Evolutionary conservation across 2,113 vertebrate genomes (phyloP), one percentile per base, ranked within the genome.

Genomic region (Thryonomys swinderianus): DNA sequence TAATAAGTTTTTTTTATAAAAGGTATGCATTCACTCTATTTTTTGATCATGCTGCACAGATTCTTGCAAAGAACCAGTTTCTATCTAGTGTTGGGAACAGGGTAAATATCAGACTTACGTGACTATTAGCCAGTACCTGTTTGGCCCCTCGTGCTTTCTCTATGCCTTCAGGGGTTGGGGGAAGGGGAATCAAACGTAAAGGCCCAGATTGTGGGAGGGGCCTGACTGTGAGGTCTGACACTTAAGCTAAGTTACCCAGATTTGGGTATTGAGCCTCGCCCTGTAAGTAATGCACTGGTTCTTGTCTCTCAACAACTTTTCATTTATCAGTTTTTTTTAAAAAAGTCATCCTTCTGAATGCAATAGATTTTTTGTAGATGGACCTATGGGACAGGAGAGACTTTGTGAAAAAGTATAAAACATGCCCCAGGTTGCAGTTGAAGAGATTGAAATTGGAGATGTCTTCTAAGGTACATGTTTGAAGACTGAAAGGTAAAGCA

Each of bases 21-120:
- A 76, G 4, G 40, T 73, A 42, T 42, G 42, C 23, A 45, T 74
- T 48, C 25, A 74, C 42, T 30, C 25, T 76, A 48, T 48, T 76
- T 76, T 48, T 48, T 48, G 42, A 48, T 48, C 14, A 17, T 16
- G 25, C 73, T 48, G 9, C 40, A 5, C 21, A 37, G 62, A 45
- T 1, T 16, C 45, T 11, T 51, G 13, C 25, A 55, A 25, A 48
- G 21, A 53, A 12, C 2, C 3, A 37, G 61, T 62, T 3, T 67
- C 7, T 4, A 2, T 40, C 62, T 51, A 3, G 21, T 2, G 7
- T 6, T 82, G 51, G 25, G 73, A 21, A 25, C 30, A 53, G 7
- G 7, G 6, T 13, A 1, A 45, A 3, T 20, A 4, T 30, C 79
- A 34, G 7, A 0, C 3, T 48, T 9, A 17, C 1, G 0, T 37